Percentiles rank a stretch among this genome's conserved stretches.
These are phyloP conservation scores for Ectemnius continuus DNA, from an alignment of 2,888 invertebrate genomes.

Conservation along the genomic window DNA sequence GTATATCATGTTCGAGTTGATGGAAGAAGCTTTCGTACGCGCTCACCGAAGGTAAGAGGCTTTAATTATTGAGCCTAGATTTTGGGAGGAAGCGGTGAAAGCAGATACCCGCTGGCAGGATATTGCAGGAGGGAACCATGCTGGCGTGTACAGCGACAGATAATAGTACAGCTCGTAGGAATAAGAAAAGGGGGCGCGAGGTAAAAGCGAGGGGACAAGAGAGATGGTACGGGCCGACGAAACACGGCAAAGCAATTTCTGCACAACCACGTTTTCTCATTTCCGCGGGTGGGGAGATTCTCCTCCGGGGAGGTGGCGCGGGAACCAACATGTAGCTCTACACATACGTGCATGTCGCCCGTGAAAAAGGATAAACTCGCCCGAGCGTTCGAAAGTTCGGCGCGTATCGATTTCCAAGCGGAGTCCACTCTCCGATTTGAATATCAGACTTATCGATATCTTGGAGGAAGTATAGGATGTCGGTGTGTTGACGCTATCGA, in stretches of 20 bases:
- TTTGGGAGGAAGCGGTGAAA: slow-evolving; percentile 32
- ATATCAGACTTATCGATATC: slow-evolving; percentile 47
- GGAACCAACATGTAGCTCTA: slow-evolving; percentile 56
- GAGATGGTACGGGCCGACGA: slow-evolving; percentile 51
- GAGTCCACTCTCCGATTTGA: no score
- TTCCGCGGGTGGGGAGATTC: slow-evolving; percentile 51
- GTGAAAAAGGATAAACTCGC: slow-evolving; percentile 50
- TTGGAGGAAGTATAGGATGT: slow-evolving; percentile 45
- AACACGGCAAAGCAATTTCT: slow-evolving; percentile 65
- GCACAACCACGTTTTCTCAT: slow-evolving; percentile 64
- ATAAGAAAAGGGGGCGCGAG: slow-evolving; percentile 60
- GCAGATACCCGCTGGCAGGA: slow-evolving; percentile 46
- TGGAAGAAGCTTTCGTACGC: slow-evolving; percentile 14
- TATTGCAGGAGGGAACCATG: slow-evolving; percentile 43
- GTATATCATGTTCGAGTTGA: slow-evolving; percentile 14
- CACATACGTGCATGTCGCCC: slow-evolving; percentile 21
- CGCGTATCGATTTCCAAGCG: no score
- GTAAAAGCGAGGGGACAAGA: slow-evolving; percentile 1
- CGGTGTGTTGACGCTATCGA: slow-evolving; percentile 49
- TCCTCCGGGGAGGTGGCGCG: slow-evolving; percentile 37
- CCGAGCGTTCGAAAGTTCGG: no score
- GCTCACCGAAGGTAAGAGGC: slow-evolving; percentile 9
- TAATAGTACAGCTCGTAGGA: slow-evolving; percentile 46
- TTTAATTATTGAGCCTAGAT: slow-evolving; percentile 15
- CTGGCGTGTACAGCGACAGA: slow-evolving; percentile 26